Evolutionary conservation across 2,797 vertebrate genomes (phyloP).

Genomic region (Triplophysa bombifrons): DNA sequence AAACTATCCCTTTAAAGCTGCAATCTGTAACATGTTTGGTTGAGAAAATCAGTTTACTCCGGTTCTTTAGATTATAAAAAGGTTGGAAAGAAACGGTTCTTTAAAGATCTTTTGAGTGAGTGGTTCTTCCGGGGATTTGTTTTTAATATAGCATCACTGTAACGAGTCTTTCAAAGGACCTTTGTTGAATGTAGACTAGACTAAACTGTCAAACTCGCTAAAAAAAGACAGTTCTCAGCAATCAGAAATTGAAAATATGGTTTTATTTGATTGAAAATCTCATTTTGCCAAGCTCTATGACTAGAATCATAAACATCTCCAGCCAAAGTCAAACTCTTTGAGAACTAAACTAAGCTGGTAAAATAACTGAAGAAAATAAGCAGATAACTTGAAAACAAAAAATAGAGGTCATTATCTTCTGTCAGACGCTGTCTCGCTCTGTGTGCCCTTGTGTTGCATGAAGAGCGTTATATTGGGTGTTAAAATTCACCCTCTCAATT

Average conservation of each 20-base stretch:
- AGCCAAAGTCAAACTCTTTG: background rate
- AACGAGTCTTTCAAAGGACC: too few relatives aligned
- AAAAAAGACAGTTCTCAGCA: background rate
- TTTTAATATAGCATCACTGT: too few relatives aligned
- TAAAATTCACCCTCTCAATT: slow-evolving; percentile 1
- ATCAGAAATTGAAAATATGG: too few relatives aligned
- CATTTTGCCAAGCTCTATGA: background rate
- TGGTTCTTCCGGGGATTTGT: too few relatives aligned
- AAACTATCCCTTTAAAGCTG: too few relatives aligned
- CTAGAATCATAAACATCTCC: background rate
- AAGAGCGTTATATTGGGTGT: background rate
- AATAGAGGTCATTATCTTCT: slow-evolving; percentile 11
- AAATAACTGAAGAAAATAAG: background rate
- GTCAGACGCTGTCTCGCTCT: background rate
- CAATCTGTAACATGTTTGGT: too few relatives aligned
- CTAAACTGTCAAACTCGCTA: too few relatives aligned
- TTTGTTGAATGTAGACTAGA: too few relatives aligned
- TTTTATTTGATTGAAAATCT: background rate
- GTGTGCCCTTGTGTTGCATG: background rate
- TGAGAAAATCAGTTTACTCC: too few relatives aligned
- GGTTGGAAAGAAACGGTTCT: too few relatives aligned
- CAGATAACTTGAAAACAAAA: background rate
- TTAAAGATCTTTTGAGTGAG: too few relatives aligned
- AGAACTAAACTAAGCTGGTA: background rate
- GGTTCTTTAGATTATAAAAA: too few relatives aligned